A percentile compares a stretch with the other conserved stretches of the same genome.
Evolutionary conservation across 1,140 invertebrate species (phyloP).

Genomic region (Psix sp.): DNA sequence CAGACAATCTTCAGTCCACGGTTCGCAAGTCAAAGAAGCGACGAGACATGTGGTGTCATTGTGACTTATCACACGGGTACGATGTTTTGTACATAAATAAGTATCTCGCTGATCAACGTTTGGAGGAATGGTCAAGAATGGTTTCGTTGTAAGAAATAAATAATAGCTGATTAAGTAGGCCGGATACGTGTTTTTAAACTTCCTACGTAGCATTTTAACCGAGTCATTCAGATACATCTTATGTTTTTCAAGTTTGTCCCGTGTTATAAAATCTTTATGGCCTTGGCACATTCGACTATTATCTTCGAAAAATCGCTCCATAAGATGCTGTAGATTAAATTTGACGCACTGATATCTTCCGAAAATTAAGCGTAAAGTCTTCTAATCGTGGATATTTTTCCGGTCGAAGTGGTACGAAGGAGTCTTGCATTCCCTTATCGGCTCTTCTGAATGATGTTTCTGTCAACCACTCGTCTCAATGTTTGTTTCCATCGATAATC

Average conservation of each 20-base stretch:
- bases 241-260: slow-evolving; percentile 66
- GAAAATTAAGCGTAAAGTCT: background rate
- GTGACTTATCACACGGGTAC: too few species aligned
- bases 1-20: too few species aligned
- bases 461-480: slow-evolving; percentile 7
- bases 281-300: slow-evolving; percentile 21
- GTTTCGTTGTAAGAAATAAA: slow-evolving; percentile 23
- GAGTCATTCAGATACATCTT: slow-evolving; percentile 34
- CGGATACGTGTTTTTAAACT: slow-evolving; percentile 16
- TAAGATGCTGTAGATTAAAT: slow-evolving; percentile 2
- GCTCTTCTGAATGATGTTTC: slow-evolving; percentile 7
- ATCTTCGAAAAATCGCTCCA: slow-evolving; percentile 8
- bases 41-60: too few species aligned
- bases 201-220: slow-evolving; percentile 15
- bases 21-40: too few species aligned
- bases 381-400: slow-evolving; percentile 2
- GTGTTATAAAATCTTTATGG: slow-evolving; percentile 75
- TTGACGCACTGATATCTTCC: slow-evolving; percentile 4
- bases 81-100: slow-evolving; percentile 36
- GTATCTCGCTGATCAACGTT: slow-evolving; percentile 32
- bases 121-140: slow-evolving; percentile 29
- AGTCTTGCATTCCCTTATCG: background rate
- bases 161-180: slow-evolving; percentile 23
- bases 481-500: slow-evolving; percentile 9
- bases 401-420: slow-evolving; percentile 5